A percentile compares a stretch with the other conserved stretches of the same genome.
These are phyloP conservation scores for Lasioglossum calceatum DNA, from an alignment of 2,888 invertebrate genomes.

Conservation along the genomic window DNA sequence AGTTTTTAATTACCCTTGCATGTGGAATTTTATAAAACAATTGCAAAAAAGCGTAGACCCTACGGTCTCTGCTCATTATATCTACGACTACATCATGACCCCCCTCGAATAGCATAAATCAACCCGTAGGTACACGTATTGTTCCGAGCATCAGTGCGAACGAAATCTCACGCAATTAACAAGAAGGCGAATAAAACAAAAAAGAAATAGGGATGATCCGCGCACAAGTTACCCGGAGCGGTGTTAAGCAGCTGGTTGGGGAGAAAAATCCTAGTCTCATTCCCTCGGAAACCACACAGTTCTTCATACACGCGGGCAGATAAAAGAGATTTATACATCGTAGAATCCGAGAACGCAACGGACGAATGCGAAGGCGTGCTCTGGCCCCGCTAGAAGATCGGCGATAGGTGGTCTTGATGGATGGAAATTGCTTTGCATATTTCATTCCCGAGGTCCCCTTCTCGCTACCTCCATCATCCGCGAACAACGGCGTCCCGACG, in stretches of 20 bases:
- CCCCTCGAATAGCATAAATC: background rate
- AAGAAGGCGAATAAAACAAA: no score
- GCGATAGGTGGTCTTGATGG: slow-evolving; percentile 65
- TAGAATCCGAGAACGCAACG: slow-evolving; percentile 56
- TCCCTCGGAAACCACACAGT: slow-evolving; percentile 36
- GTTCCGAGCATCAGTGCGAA: background rate
- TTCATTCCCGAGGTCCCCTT: slow-evolving; percentile 46
- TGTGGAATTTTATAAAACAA: no score
- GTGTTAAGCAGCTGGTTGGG: slow-evolving; percentile 16
- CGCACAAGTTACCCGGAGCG: background rate
- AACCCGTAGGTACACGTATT: background rate
- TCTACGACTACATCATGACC: no score
- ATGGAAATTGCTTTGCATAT: slow-evolving; percentile 71
- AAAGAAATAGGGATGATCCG: background rate
- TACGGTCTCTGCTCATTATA: no score
- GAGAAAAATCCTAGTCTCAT: slow-evolving; percentile 12
- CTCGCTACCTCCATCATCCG: slow-evolving; percentile 34
- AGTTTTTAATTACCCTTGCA: no score
- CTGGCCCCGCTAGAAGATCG: slow-evolving; percentile 48
- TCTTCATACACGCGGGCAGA: slow-evolving; percentile 54
- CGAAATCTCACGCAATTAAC: background rate
- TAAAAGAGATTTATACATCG: slow-evolving; percentile 66
- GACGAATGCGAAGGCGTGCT: slow-evolving; percentile 43
- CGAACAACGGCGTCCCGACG: slow-evolving; percentile 4
- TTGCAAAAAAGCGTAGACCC: no score